phyloP scores from a whole-genome alignment of 2,797 vertebrate genomes.

The Pseudomugil tenellus region DNA sequence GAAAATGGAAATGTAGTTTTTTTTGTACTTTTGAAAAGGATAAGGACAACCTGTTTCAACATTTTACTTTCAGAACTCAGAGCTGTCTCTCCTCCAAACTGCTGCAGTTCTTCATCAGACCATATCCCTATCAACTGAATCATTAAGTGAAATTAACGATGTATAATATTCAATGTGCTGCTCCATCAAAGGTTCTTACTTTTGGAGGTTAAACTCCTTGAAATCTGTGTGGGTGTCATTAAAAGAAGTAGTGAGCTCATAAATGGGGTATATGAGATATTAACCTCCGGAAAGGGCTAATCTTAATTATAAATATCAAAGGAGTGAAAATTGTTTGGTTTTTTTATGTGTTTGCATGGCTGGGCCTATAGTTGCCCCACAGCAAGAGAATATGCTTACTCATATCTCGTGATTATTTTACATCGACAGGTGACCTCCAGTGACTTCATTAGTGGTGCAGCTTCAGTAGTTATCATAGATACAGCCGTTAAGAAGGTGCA shows the following conservation, averaged over 20 bases:
- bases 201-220: slow-evolving; percentile 66
- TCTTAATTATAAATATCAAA: slow-evolving; percentile 71
- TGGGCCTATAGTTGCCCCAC: slow-evolving; percentile 21
- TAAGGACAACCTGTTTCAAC: slow-evolving; percentile 19
- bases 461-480: slow-evolving; percentile 47
- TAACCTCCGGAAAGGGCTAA: slow-evolving; percentile 62
- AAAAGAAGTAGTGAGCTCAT: slow-evolving; percentile 49
- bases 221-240: slow-evolving; percentile 36
- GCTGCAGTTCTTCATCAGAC: slow-evolving; percentile 62
- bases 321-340: slow-evolving; percentile 48
- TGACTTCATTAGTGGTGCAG: slow-evolving; percentile 67
- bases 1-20: slow-evolving; percentile 13
- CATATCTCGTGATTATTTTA: slow-evolving; percentile 42
- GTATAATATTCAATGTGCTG: slow-evolving; percentile 67
- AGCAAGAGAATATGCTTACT: slow-evolving; percentile 37
- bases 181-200: slow-evolving; percentile 69
- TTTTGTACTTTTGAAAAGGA: slow-evolving; percentile 16
- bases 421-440: slow-evolving; percentile 62
- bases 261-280: slow-evolving; percentile 70
- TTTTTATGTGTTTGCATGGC: slow-evolving; percentile 18
- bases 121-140: slow-evolving; percentile 68
- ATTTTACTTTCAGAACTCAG: slow-evolving; percentile 36
- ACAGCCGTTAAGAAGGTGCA: slow-evolving; percentile 41
- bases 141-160: slow-evolving; percentile 77
- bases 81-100: slow-evolving; percentile 42